phyloP scores from a whole-genome alignment of 2,797 vertebrate genomes.

The Leontocebus nigricollis region DNA sequence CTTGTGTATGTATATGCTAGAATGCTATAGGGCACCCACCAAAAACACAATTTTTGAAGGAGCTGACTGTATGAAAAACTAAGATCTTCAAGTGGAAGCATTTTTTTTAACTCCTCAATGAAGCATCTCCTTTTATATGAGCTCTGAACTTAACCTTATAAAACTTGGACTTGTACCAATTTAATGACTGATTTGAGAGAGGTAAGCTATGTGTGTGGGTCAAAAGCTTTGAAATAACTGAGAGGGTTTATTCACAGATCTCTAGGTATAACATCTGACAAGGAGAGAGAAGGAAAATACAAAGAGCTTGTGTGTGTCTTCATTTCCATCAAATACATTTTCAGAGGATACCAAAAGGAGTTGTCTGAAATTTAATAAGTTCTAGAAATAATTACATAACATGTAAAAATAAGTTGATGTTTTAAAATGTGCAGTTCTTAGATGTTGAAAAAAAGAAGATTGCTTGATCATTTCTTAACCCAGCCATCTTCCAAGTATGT shows the following conservation, averaged over 20 bases:
- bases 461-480: not conserved
- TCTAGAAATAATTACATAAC: not conserved
- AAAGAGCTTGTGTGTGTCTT: not conserved
- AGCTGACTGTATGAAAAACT: not conserved
- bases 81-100: not conserved
- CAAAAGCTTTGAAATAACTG: not conserved
- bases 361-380: not conserved
- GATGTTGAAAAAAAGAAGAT: not conserved
- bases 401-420: not conserved
- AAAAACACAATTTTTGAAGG: not conserved
- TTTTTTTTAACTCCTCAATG: not conserved
- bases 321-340: not conserved
- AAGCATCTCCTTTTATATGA: not conserved
- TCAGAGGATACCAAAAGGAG: not conserved
- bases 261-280: not conserved
- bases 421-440: not conserved
- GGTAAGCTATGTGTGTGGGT: not conserved
- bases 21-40: not conserved
- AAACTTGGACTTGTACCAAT: not conserved
- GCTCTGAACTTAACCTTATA: not conserved
- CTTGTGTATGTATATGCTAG: not conserved
- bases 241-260: not conserved
- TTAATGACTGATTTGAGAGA: not conserved
- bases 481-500: not conserved
- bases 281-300: not conserved